Percentiles rank a stretch among this genome's conserved stretches.
Conservation (phyloP, 2,888 invertebrate species). For the Phymatocera aterrima region DNA sequence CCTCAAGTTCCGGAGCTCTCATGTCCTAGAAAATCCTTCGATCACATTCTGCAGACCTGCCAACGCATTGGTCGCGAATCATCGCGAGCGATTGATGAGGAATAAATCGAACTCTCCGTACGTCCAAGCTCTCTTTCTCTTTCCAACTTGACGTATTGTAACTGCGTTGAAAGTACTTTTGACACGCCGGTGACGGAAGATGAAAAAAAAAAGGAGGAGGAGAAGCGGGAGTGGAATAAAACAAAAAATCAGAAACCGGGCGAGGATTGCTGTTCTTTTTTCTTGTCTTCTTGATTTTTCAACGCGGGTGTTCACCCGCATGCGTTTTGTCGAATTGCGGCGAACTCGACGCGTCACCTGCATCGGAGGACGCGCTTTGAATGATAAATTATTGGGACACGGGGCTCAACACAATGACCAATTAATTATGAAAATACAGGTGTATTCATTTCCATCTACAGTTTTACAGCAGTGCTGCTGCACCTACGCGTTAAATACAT, state of each 20-base stretch:
- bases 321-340: constrained; percentile 9
- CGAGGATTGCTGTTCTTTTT: neutral
- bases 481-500: neutral
- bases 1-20: no score
- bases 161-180: neutral
- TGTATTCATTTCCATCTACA: neutral
- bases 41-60: no score
- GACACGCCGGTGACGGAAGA: neutral
- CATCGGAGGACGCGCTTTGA: constrained; percentile 20
- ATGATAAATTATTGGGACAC: constrained; percentile 16
- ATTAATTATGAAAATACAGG: constrained; percentile 43
- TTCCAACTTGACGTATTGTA: neutral
- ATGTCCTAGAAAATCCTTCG: no score
- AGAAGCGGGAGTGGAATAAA: no score
- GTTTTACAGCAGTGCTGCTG: neutral
- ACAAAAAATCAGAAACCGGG: no score
- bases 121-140: neutral
- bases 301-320: constrained; percentile 14
- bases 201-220: neutral
- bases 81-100: neutral
- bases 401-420: constrained; percentile 33
- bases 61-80: no score
- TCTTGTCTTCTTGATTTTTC: neutral
- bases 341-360: neutral
- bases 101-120: neutral